Evolutionary conservation across 2,797 vertebrate species (phyloP).

Genomic region (Kryptopterus vitreolus): DNA sequence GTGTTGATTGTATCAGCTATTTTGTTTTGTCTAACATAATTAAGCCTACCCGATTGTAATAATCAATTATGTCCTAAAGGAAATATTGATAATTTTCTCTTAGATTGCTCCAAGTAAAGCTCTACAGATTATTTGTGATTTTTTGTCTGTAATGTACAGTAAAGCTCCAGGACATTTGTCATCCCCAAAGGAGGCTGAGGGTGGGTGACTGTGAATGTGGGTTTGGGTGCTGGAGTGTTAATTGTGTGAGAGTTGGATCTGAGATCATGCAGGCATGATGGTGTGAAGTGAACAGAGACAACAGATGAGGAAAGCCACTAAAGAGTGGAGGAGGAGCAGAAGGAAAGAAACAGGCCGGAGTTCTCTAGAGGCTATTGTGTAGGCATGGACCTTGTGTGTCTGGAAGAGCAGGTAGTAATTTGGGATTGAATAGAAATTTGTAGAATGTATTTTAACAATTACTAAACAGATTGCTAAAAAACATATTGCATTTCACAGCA

Average conservation of each 20-base stretch:
- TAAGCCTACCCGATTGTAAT: neutral
- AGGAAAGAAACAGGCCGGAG: slow-evolving; percentile 13
- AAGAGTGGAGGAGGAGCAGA: slow-evolving; percentile 36
- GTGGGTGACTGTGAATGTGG: slow-evolving; percentile 27
- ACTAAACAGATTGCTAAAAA: neutral
- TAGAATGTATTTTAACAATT: neutral
- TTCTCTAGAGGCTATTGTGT: slow-evolving; percentile 5
- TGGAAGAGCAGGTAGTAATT: slow-evolving; percentile 15
- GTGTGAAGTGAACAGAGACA: slow-evolving; percentile 47
- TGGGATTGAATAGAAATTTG: neutral
- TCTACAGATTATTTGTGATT: neutral
- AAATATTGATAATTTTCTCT: neutral
- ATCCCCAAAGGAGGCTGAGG: slow-evolving; percentile 26
- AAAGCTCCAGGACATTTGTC: slow-evolving; percentile 57
- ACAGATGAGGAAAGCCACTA: slow-evolving; percentile 13
- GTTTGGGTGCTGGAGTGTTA: slow-evolving; percentile 53
- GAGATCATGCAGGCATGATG: slow-evolving; percentile 31
- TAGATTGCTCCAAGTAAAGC: neutral
- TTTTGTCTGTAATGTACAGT: slow-evolving; percentile 59
- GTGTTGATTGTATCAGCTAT: neutral
- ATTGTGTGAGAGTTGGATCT: slow-evolving; percentile 46
- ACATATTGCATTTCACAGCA: neutral
- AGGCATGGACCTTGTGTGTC: slow-evolving; percentile 14
- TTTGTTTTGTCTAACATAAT: slow-evolving; percentile 4
- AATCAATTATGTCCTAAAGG: neutral